These are phyloP conservation scores for Sprattus sprattus DNA, from an alignment of 2,113 vertebrate species.

Conservation along the genomic window DNA sequence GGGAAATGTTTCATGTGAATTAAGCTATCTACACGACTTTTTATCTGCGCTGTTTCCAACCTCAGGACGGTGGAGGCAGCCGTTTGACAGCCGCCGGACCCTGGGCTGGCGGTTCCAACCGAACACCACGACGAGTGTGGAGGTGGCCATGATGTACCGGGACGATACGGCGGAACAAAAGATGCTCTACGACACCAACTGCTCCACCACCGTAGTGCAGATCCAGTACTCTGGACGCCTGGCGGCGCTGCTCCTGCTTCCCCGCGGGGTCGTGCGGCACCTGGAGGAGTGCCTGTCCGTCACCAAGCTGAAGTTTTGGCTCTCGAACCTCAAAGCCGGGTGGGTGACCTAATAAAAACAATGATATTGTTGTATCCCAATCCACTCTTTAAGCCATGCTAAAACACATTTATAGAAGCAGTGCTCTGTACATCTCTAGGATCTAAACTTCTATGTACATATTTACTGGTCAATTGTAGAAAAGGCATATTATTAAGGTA, in stretches of 20 bases:
- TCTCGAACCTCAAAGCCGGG: constrained; percentile 23
- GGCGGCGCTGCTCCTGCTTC: constrained; percentile 22
- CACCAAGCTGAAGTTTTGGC: constrained; percentile 24
- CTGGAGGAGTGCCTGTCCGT: constrained; percentile 22
- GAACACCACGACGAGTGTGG: constrained; percentile 7
- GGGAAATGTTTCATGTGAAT: too few species aligned
- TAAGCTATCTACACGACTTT: too few species aligned
- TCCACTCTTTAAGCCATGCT: too few species aligned
- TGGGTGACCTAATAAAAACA: not conserved
- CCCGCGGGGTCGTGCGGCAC: not conserved
- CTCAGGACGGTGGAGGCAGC: constrained; percentile 25
- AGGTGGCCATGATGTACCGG: constrained; percentile 29
- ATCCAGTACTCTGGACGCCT: constrained; percentile 4
- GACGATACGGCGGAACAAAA: constrained; percentile 34
- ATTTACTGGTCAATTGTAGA: too few species aligned
- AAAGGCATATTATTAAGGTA: too few species aligned
- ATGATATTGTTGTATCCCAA: too few species aligned
- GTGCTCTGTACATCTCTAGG: too few species aligned
- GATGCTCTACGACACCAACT: constrained; percentile 49
- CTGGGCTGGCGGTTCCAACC: constrained; percentile 33
- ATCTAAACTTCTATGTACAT: too few species aligned
- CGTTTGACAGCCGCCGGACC: constrained; percentile 31
- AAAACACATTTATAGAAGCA: too few species aligned
- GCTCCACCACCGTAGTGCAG: constrained; percentile 21
- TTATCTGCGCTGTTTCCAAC: not conserved